Evolutionary conservation across 2,888 invertebrate genomes (phyloP).

Genomic region (Polyploca ridens): DNA sequence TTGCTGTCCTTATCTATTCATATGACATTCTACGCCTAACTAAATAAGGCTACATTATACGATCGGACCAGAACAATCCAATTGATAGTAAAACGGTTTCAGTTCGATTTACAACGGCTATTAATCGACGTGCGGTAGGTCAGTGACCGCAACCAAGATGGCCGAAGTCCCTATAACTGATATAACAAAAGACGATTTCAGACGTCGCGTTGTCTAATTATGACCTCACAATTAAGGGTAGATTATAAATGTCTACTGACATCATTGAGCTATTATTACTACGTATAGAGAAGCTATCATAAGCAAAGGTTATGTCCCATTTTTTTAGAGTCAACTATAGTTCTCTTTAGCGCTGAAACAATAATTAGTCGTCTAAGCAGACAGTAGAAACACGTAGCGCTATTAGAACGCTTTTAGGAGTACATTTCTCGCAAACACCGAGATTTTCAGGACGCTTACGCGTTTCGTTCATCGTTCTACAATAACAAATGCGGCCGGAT

Average conservation of each 20-base stretch:
- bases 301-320: too few species aligned
- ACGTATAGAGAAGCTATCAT: too few species aligned
- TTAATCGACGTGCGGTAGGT: conserved; percentile 38
- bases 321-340: too few species aligned
- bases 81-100: conserved; percentile 21
- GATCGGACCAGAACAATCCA: conserved; percentile 13
- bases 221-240: conserved; percentile 4
- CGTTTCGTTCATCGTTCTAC: too few species aligned
- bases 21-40: not conserved
- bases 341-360: too few species aligned
- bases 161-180: not conserved
- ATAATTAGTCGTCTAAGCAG: too few species aligned
- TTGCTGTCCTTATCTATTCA: not conserved
- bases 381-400: too few species aligned
- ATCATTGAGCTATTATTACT: too few species aligned
- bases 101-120: conserved; percentile 20
- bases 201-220: not conserved
- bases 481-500: too few species aligned
- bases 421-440: too few species aligned
- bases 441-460: too few species aligned
- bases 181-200: not conserved
- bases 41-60: not conserved
- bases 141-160: conserved; percentile 38
- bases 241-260: not conserved
- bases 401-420: too few species aligned